Base-by-base conservation (phyloP, 2,113 vertebrate species). In the Amazona guildingii region DNA sequence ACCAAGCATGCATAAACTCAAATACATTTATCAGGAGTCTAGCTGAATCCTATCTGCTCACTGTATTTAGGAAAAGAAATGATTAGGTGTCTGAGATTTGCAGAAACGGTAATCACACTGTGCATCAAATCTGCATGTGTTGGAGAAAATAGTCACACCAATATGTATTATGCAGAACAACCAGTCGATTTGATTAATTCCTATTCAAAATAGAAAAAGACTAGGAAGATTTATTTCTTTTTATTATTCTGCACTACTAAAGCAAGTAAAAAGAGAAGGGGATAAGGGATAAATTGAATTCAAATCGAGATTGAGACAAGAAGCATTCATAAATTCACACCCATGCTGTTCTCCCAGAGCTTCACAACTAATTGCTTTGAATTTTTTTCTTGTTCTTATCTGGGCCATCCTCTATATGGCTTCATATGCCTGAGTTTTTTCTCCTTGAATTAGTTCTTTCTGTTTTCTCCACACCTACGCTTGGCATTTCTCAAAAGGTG, bases 211-310 rank as follows among this genome's bases (percentile, higher is more conserved):
- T 17, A 91, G 78, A 77, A 88, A 74, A 94, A 79, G n/a, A 80
- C 29, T 83, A 28, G 70, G 74, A 95, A 88, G 89, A 95, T 91
- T 95, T 94, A 91, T 91, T 94, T 92, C 76, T 89, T 88, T 96
- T 93, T 94, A 94, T 93, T 94, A 93, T 95, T 96, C 83, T 82
- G 69, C 41, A 64, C 76, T 86, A 72, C 88, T 82, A 95, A 88
- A 94, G 55, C 80, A 92, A 94, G 79, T 90, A 90, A 79, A 29
- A 90, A 55, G 79, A 86, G 92, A 92, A 88, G 33, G 21, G 85
- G 51, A 91, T 90, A 90, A 93, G 52, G 90, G 83, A 95, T 93
- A 92, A 95, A 96, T 68, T 93, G 88, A 92, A 86, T 90, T 82
- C 61, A 93, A 90, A 94, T 93, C 1, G 4, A 95, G 94, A 95